Conservation (phyloP, 2,113 vertebrate genomes). For the Pituophis catenifer region DNA sequence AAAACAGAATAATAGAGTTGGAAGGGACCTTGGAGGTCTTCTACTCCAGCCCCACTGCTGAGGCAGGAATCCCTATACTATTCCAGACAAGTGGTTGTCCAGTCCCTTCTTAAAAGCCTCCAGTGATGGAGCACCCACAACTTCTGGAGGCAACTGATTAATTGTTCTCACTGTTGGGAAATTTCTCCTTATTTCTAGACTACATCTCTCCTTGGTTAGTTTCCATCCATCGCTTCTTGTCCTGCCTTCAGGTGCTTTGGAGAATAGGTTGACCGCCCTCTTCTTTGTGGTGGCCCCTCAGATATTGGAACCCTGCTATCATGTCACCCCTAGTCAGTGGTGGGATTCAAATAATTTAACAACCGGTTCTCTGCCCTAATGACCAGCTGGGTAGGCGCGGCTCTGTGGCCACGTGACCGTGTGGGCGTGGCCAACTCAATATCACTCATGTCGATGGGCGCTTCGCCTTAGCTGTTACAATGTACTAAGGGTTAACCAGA, state of each 20-base stretch:
- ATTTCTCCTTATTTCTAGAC: not conserved
- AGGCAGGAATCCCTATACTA: not conserved
- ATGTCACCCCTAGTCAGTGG: not conserved
- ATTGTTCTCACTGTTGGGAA: not conserved
- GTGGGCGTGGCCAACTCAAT: no score
- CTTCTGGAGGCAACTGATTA: not conserved
- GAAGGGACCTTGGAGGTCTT: no score
- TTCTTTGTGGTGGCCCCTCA: not conserved
- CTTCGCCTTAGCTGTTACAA: no score
- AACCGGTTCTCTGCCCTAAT: no score
- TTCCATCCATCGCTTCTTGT: not conserved
- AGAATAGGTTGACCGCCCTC: not conserved
- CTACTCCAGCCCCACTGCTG: not conserved
- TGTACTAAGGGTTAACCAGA: no score
- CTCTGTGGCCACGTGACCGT: no score
- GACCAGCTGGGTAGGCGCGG: no score
- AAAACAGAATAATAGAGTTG: no score
- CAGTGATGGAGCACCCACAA: not conserved
- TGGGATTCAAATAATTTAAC: no score
- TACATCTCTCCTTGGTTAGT: not conserved
- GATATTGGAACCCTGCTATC: not conserved
- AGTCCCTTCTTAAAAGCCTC: not conserved
- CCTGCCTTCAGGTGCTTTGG: not conserved
- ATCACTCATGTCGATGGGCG: no score
- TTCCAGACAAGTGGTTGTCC: not conserved